These are phyloP conservation scores for Vesta saturnalis DNA, from an alignment of 2,888 invertebrate genomes.

Conservation along the genomic window DNA sequence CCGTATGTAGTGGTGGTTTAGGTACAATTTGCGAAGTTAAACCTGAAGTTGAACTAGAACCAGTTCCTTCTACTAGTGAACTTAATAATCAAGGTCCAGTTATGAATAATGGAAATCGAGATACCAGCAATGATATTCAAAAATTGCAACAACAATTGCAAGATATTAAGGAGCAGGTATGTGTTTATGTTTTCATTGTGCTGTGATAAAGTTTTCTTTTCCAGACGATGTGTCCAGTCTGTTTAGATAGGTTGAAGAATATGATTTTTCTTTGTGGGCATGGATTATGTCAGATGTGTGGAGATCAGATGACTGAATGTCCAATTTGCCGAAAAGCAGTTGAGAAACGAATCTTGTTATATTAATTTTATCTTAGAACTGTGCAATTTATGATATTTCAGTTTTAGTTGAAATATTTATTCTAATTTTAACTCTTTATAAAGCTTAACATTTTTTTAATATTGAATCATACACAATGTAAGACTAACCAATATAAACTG, in stretches of 20 bases:
- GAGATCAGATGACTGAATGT: slow-evolving; percentile 96
- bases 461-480: no score
- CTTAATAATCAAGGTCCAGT: slow-evolving; percentile 61
- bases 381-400: neutral
- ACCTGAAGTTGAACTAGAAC: slow-evolving; percentile 63
- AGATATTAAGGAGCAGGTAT: slow-evolving; percentile 96
- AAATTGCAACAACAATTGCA: slow-evolving; percentile 94
- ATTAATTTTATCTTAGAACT: slow-evolving; percentile 63
- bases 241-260: slow-evolving; percentile 96
- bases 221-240: slow-evolving; percentile 98
- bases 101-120: slow-evolving; percentile 75
- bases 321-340: slow-evolving; percentile 98
- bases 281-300: slow-evolving; percentile 98
- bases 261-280: slow-evolving; percentile 99
- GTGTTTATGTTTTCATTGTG: neutral
- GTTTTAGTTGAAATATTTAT: no score
- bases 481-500: no score
- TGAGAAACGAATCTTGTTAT: slow-evolving; percentile 93
- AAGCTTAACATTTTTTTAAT: no score
- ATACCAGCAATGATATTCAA: slow-evolving; percentile 83
- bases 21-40: slow-evolving; percentile 65
- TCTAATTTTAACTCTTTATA: no score
- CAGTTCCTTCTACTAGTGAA: slow-evolving; percentile 59
- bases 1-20: slow-evolving; percentile 59
- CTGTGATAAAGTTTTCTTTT: slow-evolving; percentile 48